Percentiles rank a stretch among this genome's conserved stretches.
These are phyloP conservation scores for Sebastes reedi DNA, from an alignment of 2,797 vertebrate genomes.

Conservation along the genomic window DNA sequence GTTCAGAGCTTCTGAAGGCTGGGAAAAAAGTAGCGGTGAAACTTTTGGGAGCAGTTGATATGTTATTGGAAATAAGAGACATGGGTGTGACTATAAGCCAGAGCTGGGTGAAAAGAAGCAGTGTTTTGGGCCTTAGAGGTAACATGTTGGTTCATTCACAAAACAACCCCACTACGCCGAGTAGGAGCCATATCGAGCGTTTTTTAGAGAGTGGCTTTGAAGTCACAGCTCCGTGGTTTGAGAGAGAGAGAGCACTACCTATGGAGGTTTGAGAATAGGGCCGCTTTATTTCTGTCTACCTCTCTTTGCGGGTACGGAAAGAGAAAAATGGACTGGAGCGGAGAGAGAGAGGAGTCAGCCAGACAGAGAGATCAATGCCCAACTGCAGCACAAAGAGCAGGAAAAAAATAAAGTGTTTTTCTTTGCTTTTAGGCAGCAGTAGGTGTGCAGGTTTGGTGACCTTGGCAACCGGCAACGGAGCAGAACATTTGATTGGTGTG, in stretches of 20 bases:
- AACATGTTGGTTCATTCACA: slow-evolving; percentile 36
- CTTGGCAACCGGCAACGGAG: slow-evolving; percentile 50
- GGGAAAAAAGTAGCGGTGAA: not conserved
- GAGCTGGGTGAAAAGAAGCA: slow-evolving; percentile 13
- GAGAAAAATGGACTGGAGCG: slow-evolving; percentile 38
- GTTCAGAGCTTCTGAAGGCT: not conserved
- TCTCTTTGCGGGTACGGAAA: slow-evolving; percentile 15
- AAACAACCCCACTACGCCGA: slow-evolving; percentile 13
- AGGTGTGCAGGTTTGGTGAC: slow-evolving; percentile 50
- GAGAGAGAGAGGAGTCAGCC: slow-evolving; percentile 30
- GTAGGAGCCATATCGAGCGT: slow-evolving; percentile 16
- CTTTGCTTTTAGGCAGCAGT: slow-evolving; percentile 41
- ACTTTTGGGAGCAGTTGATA: not conserved
- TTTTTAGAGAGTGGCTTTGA: slow-evolving; percentile 48
- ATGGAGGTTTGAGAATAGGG: slow-evolving; percentile 58
- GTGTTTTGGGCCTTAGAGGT: slow-evolving; percentile 8
- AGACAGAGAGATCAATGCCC: slow-evolving; percentile 61
- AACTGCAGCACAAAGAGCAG: slow-evolving; percentile 43
- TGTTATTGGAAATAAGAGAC: not conserved
- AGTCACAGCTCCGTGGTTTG: slow-evolving; percentile 29
- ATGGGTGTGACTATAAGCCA: not conserved
- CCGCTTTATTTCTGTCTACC: slow-evolving; percentile 54
- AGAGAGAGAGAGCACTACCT: slow-evolving; percentile 35
- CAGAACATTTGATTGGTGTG: slow-evolving; percentile 39
- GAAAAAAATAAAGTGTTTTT: slow-evolving; percentile 49